A percentile compares a stretch with the other conserved stretches of the same genome.
Evolutionary conservation across 2,113 vertebrate species (phyloP).

Genomic region (Scophthalmus maximus): DNA sequence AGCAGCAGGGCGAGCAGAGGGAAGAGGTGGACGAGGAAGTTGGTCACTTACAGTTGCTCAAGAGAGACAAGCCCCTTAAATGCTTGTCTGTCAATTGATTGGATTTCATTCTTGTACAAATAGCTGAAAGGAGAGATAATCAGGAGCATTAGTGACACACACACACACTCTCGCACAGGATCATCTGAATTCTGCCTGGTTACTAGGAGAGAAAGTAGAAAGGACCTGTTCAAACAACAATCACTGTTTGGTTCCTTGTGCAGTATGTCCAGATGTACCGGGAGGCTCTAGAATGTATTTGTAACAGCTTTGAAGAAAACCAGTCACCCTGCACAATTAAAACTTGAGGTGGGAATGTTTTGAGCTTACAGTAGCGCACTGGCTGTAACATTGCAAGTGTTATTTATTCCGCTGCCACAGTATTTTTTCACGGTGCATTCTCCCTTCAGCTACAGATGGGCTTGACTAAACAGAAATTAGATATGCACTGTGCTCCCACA

Average conservation of each 20-base stretch:
- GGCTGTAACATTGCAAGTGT: not conserved
- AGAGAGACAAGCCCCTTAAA: constrained; percentile 99
- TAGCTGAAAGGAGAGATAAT: constrained; percentile 98
- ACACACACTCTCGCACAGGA: constrained; percentile 64
- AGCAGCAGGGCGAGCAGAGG: constrained; percentile 67
- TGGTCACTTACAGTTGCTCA: constrained; percentile 99
- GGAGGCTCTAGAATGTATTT: no score
- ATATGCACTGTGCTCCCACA: not conserved
- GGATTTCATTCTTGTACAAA: constrained; percentile 99
- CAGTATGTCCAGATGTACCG: not conserved
- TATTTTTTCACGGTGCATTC: not conserved
- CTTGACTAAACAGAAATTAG: not conserved
- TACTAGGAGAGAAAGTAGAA: constrained; percentile 20
- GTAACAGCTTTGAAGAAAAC: not conserved
- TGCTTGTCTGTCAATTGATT: constrained; percentile 99
- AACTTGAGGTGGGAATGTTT: not conserved
- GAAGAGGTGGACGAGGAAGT: constrained; percentile 61
- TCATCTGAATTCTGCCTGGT: constrained; percentile 49
- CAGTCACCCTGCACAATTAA: not conserved
- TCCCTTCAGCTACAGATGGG: not conserved
- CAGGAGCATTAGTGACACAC: constrained; percentile 89
- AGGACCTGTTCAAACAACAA: constrained; percentile 9
- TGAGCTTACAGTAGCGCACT: not conserved
- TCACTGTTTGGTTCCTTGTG: no score
- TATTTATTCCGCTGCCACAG: no score